phyloP scores from a whole-genome alignment of 2,797 vertebrate species.

The Psittacula derbiana region DNA sequence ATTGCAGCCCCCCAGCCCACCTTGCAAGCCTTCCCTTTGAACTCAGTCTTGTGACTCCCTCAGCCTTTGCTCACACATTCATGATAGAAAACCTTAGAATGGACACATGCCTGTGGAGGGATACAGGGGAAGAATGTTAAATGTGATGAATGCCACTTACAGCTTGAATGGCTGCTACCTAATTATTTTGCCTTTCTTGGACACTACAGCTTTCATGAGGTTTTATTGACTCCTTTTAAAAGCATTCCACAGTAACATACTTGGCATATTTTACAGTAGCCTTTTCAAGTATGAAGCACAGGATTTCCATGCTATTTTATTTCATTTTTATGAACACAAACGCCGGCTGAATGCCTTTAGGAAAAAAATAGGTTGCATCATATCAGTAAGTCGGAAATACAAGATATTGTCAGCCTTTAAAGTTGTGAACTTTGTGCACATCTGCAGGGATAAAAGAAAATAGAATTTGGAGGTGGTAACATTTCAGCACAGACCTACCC shows the following conservation, averaged over 20 bases:
- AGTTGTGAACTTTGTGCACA: neutral
- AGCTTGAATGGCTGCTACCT: neutral
- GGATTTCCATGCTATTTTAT: neutral
- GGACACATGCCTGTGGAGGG: fast-evolving
- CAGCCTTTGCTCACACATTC: neutral
- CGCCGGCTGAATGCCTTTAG: neutral
- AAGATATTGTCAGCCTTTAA: neutral
- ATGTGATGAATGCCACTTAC: neutral
- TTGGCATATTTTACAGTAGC: neutral
- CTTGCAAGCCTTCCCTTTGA: neutral
- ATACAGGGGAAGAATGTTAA: neutral
- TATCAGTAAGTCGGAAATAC: neutral
- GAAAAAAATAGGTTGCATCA: neutral
- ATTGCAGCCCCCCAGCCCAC: fast-evolving
- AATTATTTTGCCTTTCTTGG: neutral
- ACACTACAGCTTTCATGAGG: neutral
- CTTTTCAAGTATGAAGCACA: neutral
- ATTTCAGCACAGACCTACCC: neutral
- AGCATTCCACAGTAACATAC: neutral
- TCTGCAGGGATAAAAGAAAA: neutral
- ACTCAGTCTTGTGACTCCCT: neutral
- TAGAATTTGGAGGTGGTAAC: neutral
- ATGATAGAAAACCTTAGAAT: neutral
- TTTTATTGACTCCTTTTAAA: neutral
- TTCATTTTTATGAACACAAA: neutral